Base-by-base conservation (phyloP, 2,888 invertebrate genomes). In the Andricus curvator region DNA sequence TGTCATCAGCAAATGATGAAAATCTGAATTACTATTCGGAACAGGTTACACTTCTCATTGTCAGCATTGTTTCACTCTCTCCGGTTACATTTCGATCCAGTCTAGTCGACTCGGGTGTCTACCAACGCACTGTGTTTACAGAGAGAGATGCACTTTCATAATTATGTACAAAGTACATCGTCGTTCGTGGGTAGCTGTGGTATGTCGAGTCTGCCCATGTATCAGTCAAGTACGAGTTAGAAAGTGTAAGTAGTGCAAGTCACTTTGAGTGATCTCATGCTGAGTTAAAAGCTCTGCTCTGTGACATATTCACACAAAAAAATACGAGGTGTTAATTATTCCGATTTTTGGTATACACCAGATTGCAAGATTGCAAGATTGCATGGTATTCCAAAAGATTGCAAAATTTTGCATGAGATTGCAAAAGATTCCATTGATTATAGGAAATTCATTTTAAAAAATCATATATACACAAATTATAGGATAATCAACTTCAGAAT, bases 211-310 rank as follows among this genome's bases (percentile, higher is more conserved):
- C 66, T 67, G 66, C 33, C n/a, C 41, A 67, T 41, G 13, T 67
- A 41, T 41, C 66, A 67, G 37, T 22, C 37, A 41, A 22, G 41
- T 67, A 44, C 15, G 15, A 44, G 44, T 37, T 37, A 37, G 37
- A 37, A 37, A 37, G 37, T 37, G 37, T 15, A 44, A 44, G 15
- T 15, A 66, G 37, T 66, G 66, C 66, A 66, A 66, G 66, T 67
- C 66, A 22, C 41, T 67, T 67, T 67, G 41, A 67, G 37, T n/a
- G 41, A 67, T 67, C 66, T 67, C 66, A 67, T 67, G 66, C 13
- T n/a, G 66, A 67, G 66, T 22, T 67, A 41, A 67, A 67, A 41
- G 41, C 66, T 67, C 22, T 41, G 41, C 66, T 67, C 41, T 41
- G 22, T 67, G 22, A 67, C n/a, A 67, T 13, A 37, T 67, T 41